phyloP scores from a whole-genome alignment of 1,140 invertebrate species.

The Trinorchestia longiramus region DNA sequence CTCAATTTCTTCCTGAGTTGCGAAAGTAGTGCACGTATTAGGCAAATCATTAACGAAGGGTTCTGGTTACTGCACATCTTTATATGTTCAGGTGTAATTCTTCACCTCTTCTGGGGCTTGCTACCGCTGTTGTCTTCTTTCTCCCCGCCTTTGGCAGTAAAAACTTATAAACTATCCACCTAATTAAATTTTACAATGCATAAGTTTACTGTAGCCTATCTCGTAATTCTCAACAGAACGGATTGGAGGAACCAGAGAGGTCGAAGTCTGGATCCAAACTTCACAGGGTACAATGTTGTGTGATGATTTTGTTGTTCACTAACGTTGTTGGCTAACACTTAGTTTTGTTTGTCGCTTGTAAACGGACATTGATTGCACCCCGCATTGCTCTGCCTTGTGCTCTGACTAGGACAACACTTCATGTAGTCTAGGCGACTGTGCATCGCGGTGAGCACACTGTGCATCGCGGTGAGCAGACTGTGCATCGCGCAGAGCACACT shows the following conservation, averaged over 20 bases:
- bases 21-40: too few relatives aligned
- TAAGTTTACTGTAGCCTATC: not conserved
- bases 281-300: slow-evolving; percentile 17
- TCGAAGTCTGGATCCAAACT: slow-evolving; percentile 3
- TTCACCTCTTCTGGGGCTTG: too few relatives aligned
- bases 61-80: too few relatives aligned
- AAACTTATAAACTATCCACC: too few relatives aligned
- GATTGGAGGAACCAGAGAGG: slow-evolving; percentile 20
- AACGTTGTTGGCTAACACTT: not conserved
- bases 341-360: not conserved
- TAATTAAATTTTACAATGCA: too few relatives aligned
- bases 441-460: not conserved
- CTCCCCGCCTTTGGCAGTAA: too few relatives aligned
- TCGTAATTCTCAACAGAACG: not conserved
- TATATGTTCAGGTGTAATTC: too few relatives aligned
- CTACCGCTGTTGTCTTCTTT: too few relatives aligned
- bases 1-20: too few relatives aligned
- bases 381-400: not conserved
- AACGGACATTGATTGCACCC: not conserved
- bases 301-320: not conserved
- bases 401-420: not conserved
- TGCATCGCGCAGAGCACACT: too few relatives aligned
- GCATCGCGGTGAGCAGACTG: too few relatives aligned
- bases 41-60: too few relatives aligned
- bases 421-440: not conserved